A percentile compares a stretch with the other conserved stretches of the same genome.
Conservation (phyloP, 2,888 invertebrate genomes). For the Deilephila elpenor region DNA sequence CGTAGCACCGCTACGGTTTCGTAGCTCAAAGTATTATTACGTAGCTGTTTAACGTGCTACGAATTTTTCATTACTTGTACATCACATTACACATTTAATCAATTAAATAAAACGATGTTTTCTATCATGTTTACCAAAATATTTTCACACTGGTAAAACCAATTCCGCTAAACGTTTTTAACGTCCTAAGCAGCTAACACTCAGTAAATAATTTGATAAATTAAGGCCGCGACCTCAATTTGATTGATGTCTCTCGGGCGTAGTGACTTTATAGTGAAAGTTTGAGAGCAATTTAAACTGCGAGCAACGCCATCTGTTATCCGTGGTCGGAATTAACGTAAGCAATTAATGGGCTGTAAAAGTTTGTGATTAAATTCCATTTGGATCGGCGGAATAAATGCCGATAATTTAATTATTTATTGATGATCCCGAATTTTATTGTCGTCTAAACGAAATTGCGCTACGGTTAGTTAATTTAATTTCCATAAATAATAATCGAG, state of each 20-base stretch:
- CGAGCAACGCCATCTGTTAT: constrained; percentile 45
- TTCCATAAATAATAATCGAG: neutral
- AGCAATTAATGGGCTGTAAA: constrained; percentile 40
- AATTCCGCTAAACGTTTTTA: neutral
- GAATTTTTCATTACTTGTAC: neutral
- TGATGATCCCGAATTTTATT: neutral
- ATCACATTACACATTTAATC: no score
- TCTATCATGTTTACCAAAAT: no score
- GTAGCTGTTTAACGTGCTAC: neutral
- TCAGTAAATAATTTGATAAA: neutral
- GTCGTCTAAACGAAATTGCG: neutral
- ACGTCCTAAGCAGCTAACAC: neutral
- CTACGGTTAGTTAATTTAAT: neutral
- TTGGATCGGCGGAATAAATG: constrained; percentile 14
- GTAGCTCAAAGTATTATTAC: neutral
- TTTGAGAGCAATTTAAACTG: constrained; percentile 44
- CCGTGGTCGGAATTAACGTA: constrained; percentile 35
- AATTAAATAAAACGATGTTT: no score
- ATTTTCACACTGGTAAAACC: neutral
- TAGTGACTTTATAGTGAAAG: constrained; percentile 39
- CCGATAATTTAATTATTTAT: constrained; percentile 23
- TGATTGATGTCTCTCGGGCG: constrained; percentile 41
- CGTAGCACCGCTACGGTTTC: neutral
- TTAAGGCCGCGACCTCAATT: constrained; percentile 32
- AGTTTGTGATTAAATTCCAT: constrained; percentile 31